phyloP scores from a whole-genome alignment of 1,140 invertebrate genomes.

The Dendrolimus kikuchii region DNA sequence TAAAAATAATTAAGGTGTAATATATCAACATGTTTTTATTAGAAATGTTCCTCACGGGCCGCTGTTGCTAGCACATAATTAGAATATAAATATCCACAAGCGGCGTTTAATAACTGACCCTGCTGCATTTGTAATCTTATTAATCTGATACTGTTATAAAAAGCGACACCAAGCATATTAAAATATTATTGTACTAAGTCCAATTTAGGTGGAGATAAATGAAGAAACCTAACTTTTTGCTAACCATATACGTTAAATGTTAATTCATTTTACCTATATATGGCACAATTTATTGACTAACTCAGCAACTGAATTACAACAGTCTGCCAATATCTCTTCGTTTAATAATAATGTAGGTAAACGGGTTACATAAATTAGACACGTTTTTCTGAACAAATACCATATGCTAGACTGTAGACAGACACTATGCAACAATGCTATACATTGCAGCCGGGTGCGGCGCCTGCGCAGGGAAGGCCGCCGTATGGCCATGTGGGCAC shows the following conservation, averaged over 20 bases:
- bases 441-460: neutral
- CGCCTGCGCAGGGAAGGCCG: slow-evolving; percentile 12
- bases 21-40: slow-evolving; percentile 22
- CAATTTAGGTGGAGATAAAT: slow-evolving; percentile 1
- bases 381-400: too few species aligned
- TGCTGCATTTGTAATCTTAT: slow-evolving; percentile 43
- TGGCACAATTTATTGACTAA: too few species aligned
- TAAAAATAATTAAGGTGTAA: too few species aligned
- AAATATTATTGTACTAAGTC: neutral
- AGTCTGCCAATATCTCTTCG: too few species aligned
- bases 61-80: slow-evolving; percentile 55
- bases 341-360: too few species aligned
- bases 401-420: too few species aligned
- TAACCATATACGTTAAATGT: neutral
- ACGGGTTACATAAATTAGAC: too few species aligned
- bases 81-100: slow-evolving; percentile 59
- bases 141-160: slow-evolving; percentile 31
- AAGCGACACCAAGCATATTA: slow-evolving; percentile 22
- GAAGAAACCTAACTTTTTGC: neutral
- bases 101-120: slow-evolving; percentile 50
- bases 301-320: too few species aligned
- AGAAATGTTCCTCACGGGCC: slow-evolving; percentile 41
- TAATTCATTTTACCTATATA: neutral
- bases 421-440: neutral
- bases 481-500: slow-evolving; percentile 44